These are phyloP conservation scores for Lineus longissimus DNA, from an alignment of 1,140 invertebrate genomes.

Conservation along the genomic window DNA sequence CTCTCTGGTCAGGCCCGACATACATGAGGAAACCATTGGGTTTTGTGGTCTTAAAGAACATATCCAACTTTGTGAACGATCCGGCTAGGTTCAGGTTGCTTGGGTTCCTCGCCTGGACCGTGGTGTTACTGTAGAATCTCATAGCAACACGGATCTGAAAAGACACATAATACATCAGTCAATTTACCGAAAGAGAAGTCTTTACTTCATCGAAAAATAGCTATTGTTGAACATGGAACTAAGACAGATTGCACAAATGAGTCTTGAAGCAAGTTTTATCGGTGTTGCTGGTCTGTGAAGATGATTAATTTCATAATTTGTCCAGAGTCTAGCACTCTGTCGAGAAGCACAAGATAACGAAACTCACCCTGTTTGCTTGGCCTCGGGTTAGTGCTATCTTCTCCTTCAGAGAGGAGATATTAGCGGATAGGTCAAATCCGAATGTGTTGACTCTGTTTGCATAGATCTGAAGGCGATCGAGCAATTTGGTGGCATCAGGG, in stretches of 20 bases:
- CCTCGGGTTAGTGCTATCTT: constrained; percentile 77
- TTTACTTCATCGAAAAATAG: background rate
- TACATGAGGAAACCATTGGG: constrained; percentile 79
- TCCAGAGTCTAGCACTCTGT: too few species aligned
- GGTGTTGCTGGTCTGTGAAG: too few species aligned
- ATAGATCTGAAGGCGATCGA: background rate
- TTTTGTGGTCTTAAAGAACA: constrained; percentile 73
- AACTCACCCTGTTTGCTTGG: constrained; percentile 62
- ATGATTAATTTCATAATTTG: too few species aligned
- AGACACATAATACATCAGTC: constrained; percentile 10
- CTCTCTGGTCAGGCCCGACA: constrained; percentile 61
- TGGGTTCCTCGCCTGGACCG: constrained; percentile 80
- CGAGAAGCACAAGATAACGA: background rate
- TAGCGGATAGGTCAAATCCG: constrained; percentile 61
- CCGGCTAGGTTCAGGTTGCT: constrained; percentile 74
- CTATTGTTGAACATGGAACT: too few species aligned
- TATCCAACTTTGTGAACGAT: constrained; percentile 78
- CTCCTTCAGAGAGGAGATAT: constrained; percentile 68
- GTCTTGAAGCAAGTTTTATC: too few species aligned
- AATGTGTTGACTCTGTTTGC: background rate
- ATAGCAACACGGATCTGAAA: constrained; percentile 71
- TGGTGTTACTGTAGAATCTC: constrained; percentile 76
- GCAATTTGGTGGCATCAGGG: background rate
- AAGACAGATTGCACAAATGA: too few species aligned
- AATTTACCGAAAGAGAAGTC: too few species aligned